Evolutionary conservation across 2,797 vertebrate genomes (phyloP), one percentile per base, ranked within the genome.

Genomic region (Scolopax rusticola): DNA sequence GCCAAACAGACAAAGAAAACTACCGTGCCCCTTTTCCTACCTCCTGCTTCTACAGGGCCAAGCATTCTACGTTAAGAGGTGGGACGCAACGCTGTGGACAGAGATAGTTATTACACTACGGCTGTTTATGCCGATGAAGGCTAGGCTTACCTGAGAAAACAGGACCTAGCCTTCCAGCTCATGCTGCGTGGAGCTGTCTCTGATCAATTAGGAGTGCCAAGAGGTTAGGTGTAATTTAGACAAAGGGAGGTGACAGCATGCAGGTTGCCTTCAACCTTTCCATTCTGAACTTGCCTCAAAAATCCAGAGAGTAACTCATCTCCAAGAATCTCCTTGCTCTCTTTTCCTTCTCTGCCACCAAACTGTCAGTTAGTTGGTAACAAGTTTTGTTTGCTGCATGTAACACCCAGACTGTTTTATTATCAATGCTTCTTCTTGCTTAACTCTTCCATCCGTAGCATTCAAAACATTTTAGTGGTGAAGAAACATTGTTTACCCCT

Each of bases 1-100:
- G 98, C 98, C 98, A 98, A 98, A 98, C 98, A 98, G 98, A 98
- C 97, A 98, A 96, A 97, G 97, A 98, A 97, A 98, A 97, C 92
- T 94, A 85, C 1, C 59, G 80, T 96, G 97, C 91, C 97, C 97
- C 79, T 96, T 94, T 81, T 80, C 57, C 84, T 94, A 12, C 10
- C 38, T 93, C 65, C 91, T 97, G 86, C 51, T 68, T 71, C 92
- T 97, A 96, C 78, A 96, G 78, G 33, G 73, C 69, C 93, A 97
- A 97, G 97, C 15, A 4, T 90, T 94, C 74, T 94, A 78, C 0
- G 28, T 98, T 98, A 98, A 98, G 96, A 90, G 30, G 84, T 96
- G 94, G 84, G 67, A 92, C 27, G 71, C 77, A 94, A 57, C 0
- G 4, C 48, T 71, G 90, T 93, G 92, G 92, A 94, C 68, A 94